Evolutionary conservation across 2,113 vertebrate genomes (phyloP).

Genomic region (Mus pahari): DNA sequence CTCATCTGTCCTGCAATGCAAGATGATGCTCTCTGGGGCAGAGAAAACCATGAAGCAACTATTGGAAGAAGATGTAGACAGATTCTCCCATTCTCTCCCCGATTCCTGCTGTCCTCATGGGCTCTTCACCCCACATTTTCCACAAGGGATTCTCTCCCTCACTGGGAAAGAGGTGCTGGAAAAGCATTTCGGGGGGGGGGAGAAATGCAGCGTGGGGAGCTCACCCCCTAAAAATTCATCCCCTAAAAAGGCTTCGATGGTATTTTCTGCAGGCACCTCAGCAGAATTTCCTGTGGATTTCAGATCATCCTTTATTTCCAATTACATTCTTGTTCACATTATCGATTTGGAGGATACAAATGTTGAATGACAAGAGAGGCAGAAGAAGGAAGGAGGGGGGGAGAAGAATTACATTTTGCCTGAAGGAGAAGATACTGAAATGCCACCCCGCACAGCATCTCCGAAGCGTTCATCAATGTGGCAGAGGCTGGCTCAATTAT

Average conservation of each 20-base stretch:
- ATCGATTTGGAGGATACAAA: conserved; percentile 77
- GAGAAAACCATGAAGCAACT: background rate
- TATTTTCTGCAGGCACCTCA: background rate
- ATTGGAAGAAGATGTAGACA: background rate
- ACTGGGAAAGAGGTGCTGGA: background rate
- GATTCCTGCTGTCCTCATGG: no score
- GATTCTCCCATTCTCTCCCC: background rate
- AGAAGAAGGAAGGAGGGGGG: background rate
- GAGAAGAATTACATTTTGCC: conserved; percentile 72
- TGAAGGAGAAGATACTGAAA: conserved; percentile 63
- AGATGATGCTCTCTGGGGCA: background rate
- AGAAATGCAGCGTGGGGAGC: background rate
- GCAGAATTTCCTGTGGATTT: conserved; percentile 65
- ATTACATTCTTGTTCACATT: conserved; percentile 70
- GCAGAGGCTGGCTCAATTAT: conserved; percentile 95
- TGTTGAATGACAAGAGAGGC: conserved; percentile 72
- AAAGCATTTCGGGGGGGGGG: background rate
- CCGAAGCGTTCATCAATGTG: conserved; percentile 85
- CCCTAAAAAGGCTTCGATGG: background rate
- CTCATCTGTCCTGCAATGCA: background rate
- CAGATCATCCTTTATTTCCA: conserved; percentile 85
- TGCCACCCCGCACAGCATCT: conserved; percentile 68
- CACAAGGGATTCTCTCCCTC: no score
- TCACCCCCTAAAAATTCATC: background rate
- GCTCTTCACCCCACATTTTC: background rate